phyloP scores from a whole-genome alignment of 2,113 vertebrate genomes.

The Nanger granti region DNA sequence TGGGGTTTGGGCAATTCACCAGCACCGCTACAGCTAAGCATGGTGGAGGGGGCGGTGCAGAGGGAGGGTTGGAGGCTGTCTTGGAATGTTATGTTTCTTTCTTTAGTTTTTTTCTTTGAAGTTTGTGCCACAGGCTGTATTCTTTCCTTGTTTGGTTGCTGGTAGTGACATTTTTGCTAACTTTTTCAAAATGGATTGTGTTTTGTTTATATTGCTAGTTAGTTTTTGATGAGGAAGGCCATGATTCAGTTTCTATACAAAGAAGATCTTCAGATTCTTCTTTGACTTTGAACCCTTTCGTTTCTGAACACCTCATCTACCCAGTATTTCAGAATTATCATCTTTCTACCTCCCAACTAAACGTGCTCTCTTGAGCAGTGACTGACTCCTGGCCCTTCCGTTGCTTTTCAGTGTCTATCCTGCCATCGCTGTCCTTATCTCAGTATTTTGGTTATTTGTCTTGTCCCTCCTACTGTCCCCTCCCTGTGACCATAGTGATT shows the following conservation, averaged over 20 bases:
- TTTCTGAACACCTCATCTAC: not conserved
- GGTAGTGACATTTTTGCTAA: not conserved
- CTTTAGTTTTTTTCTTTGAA: not conserved
- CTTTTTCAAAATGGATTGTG: not conserved
- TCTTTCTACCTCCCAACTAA: not conserved
- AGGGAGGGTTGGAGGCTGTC: not conserved
- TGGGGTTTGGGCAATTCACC: not conserved
- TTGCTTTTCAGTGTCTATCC: not conserved
- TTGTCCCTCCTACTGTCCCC: not conserved
- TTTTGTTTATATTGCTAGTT: not conserved
- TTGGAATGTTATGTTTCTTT: not conserved
- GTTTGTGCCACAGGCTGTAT: not conserved
- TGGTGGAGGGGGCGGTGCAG: not conserved
- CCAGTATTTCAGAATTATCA: not conserved
- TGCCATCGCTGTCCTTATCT: not conserved
- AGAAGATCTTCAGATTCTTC: not conserved
- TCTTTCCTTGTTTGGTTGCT: not conserved
- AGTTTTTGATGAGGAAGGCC: not conserved
- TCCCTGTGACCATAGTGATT: not conserved
- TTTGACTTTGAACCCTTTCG: not conserved
- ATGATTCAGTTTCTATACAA: not conserved
- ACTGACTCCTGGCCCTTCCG: not conserved
- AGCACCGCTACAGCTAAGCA: not conserved
- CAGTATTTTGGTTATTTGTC: not conserved
- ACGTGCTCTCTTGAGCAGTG: not conserved